phyloP scores from a whole-genome alignment of 2,797 vertebrate genomes.

The Lithobates pipiens region DNA sequence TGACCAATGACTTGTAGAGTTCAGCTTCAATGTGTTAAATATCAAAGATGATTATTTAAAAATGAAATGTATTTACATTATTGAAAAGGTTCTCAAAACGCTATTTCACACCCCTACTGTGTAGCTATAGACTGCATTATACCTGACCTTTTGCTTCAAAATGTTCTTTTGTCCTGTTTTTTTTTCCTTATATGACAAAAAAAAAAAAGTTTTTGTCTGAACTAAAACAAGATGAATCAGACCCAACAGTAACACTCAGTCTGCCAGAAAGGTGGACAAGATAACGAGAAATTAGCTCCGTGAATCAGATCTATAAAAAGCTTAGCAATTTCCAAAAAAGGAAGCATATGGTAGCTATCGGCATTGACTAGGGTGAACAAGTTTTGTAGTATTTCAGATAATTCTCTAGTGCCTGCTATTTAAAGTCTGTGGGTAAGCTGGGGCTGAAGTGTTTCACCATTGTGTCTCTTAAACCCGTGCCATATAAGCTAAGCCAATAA shows the following conservation, averaged over 20 bases:
- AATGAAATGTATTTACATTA: slow-evolving; percentile 20
- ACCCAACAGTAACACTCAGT: slow-evolving; percentile 47
- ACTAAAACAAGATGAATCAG: slow-evolving; percentile 42
- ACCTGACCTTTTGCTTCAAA: slow-evolving; percentile 35
- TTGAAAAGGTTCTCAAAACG: slow-evolving; percentile 24
- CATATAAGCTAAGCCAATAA: slow-evolving; percentile 95
- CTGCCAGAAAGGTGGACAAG: slow-evolving; percentile 73
- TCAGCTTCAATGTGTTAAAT: slow-evolving; percentile 11
- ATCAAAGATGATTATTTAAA: neutral
- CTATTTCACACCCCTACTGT: slow-evolving; percentile 15
- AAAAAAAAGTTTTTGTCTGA: slow-evolving; percentile 11
- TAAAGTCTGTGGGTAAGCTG: slow-evolving; percentile 94
- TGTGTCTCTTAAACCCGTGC: slow-evolving; percentile 91
- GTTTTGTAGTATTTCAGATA: slow-evolving; percentile 85
- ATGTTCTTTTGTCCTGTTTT: neutral
- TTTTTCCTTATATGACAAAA: neutral
- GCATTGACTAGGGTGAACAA: slow-evolving; percentile 80
- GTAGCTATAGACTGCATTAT: neutral
- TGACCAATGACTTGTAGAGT: neutral
- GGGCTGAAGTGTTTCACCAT: slow-evolving; percentile 89
- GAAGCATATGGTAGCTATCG: slow-evolving; percentile 83
- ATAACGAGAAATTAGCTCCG: slow-evolving; percentile 80
- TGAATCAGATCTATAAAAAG: slow-evolving; percentile 74
- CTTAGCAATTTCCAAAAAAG: slow-evolving; percentile 79
- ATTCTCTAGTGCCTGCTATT: slow-evolving; percentile 88